Percentiles rank a stretch among this genome's conserved stretches.
Evolutionary conservation across 2,888 invertebrate species (phyloP).

Genomic region (Drosophila melanosoma): DNA sequence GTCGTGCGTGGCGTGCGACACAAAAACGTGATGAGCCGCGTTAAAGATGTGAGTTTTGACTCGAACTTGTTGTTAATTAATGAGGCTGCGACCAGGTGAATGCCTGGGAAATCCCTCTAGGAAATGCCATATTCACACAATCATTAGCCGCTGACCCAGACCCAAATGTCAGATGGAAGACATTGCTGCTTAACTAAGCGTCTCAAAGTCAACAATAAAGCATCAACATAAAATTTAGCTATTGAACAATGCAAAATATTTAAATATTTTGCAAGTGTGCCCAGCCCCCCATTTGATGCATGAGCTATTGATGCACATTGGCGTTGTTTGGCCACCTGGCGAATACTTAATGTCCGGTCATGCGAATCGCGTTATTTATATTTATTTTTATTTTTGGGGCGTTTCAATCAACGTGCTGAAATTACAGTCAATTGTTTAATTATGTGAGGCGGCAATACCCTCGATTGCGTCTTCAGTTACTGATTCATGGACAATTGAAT

Average conservation of each 20-base stretch:
- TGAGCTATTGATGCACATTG: constrained; percentile 19
- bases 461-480: constrained; percentile 31
- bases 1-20: constrained; percentile 46
- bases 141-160: constrained; percentile 69
- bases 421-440: constrained; percentile 77
- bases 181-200: constrained; percentile 18
- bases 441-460: constrained; percentile 68
- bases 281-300: constrained; percentile 21
- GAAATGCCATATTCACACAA: constrained; percentile 49
- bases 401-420: constrained; percentile 68
- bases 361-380: constrained; percentile 12
- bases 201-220: constrained; percentile 27
- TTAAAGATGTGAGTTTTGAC: constrained; percentile 38
- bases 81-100: constrained; percentile 35
- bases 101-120: constrained; percentile 49
- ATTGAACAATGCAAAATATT: constrained; percentile 61
- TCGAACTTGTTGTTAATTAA: constrained; percentile 63
- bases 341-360: constrained; percentile 44
- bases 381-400: constrained; percentile 35
- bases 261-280: constrained; percentile 55
- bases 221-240: constrained; percentile 8
- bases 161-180: constrained; percentile 56
- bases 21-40: constrained; percentile 30
- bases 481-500: constrained; percentile 52
- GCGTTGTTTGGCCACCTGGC: constrained; percentile 38